Base-by-base conservation (phyloP, 2,797 vertebrate species). In the Apodemus agrarius region DNA sequence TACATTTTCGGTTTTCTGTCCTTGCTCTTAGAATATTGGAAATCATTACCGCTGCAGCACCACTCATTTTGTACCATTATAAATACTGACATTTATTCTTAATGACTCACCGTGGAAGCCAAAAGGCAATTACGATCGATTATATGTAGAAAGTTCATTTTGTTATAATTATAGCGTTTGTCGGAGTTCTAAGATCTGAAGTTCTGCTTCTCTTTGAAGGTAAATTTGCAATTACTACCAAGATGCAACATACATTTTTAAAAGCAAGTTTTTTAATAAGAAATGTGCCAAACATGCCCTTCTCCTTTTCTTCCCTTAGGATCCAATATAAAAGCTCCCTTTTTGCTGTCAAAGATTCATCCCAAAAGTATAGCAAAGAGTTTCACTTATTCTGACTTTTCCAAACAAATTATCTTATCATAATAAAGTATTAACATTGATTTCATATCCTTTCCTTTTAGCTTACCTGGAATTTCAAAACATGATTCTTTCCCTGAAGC, bases 31-130 rank as follows among this genome's bases (percentile, higher is more conserved):
- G 29, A 94, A 40, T 96, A 97, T 93, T 96, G 96, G 92, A 97
- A 97, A 96, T 97, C 97, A 97, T 97, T 97, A 90, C 24, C 49
- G 22, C n/a, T 96, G 78, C 93, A 94, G 84, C 67, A 96, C 96
- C 74, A 80, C 80, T 80, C 89, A 95, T 90, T 95, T 92, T 96
- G 84, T 93, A 69, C 96, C 92, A 94, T 97, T 97, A 97, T 85
- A 96, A 97, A 97, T 59, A 54, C 93, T 95, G 94, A 96, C 78
- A 93, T 95, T 97, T 97, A 95, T 96, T 97, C 95, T 83, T 97
- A 97, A 97, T 96, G 96, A 92, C 96, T 90, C 46, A 54, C 75
- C n/a, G 4, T 92, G 13, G 84, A 97, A 96, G 96, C 96, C 94
- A 97, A 96, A 97, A 98, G 90, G 67, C 94, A 93, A 88, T 96